Conservation (phyloP, 2,888 invertebrate species). For the Drosophila birchii region DNA sequence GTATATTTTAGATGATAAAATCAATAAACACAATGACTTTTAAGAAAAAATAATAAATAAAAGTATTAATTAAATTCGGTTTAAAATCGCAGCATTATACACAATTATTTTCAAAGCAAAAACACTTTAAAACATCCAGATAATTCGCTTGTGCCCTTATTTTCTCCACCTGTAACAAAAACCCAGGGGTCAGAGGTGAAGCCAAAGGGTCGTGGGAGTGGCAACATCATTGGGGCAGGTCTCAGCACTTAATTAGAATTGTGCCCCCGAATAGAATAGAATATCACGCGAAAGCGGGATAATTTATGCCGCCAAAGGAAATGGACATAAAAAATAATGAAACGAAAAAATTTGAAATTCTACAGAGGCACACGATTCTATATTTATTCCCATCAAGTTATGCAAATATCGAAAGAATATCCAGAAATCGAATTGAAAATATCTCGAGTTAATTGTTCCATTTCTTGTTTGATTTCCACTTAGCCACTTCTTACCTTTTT, state of each 20-base stretch:
- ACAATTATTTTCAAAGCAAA: too few species aligned
- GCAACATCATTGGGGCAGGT: slow-evolving; percentile 53
- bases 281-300: slow-evolving; percentile 27
- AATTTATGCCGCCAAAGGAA: slow-evolving; percentile 42
- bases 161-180: slow-evolving; percentile 12
- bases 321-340: slow-evolving; percentile 7
- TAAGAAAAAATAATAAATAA: too few species aligned
- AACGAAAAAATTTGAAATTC: neutral
- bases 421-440: slow-evolving; percentile 40
- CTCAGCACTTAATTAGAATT: slow-evolving; percentile 51
- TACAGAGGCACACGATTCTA: neutral
- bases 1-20: too few species aligned
- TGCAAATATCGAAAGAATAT: slow-evolving; percentile 33
- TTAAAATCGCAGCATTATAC: too few species aligned
- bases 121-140: neutral
- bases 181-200: slow-evolving; percentile 26
- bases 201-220: slow-evolving; percentile 26
- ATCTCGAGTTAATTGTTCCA: slow-evolving; percentile 28
- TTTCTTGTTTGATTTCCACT: slow-evolving; percentile 41
- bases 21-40: too few species aligned
- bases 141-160: neutral
- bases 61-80: too few species aligned
- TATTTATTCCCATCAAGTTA: slow-evolving; percentile 28
- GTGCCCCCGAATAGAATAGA: slow-evolving; percentile 27
- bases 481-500: slow-evolving; percentile 36